A percentile compares a stretch with the other conserved stretches of the same genome.
Evolutionary conservation across 2,797 vertebrate species (phyloP).

Genomic region (Anguilla megastoma): DNA sequence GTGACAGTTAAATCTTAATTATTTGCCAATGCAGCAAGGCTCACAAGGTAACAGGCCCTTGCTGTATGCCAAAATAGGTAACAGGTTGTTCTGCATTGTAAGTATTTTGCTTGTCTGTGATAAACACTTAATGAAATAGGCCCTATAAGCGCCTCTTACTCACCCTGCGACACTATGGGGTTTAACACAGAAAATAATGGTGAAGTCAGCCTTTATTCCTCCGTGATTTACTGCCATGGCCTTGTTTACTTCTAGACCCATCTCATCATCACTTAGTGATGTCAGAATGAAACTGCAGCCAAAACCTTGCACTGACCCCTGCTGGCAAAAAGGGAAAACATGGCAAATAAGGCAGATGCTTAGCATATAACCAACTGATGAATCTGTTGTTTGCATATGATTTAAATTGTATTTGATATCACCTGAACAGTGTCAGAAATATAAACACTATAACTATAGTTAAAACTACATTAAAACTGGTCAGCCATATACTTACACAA

Average conservation of each 20-base stretch:
- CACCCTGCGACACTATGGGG: neutral
- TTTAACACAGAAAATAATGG: constrained; percentile 16
- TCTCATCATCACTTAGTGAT: neutral
- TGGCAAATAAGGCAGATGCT: neutral
- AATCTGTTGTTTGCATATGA: neutral
- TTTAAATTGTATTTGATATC: neutral
- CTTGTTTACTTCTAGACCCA: neutral
- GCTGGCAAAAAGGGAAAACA: neutral
- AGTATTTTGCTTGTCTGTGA: neutral
- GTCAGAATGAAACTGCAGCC: neutral
- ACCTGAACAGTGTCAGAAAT: neutral
- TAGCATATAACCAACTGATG: neutral
- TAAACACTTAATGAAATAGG: neutral
- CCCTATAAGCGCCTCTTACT: neutral
- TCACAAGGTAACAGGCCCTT: neutral
- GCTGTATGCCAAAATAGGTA: neutral
- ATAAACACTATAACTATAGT: neutral
- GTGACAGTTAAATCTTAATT: constrained; percentile 41
- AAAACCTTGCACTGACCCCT: constrained; percentile 22
- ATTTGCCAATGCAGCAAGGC: constrained; percentile 10
- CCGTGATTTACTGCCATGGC: neutral
- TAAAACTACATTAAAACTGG: neutral
- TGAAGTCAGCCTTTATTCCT: neutral
- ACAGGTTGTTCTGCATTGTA: constrained; percentile 9
- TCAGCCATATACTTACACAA: neutral